These are phyloP conservation scores for Fragum whitleyi DNA, from an alignment of 2,888 invertebrate genomes.

Conservation along the genomic window DNA sequence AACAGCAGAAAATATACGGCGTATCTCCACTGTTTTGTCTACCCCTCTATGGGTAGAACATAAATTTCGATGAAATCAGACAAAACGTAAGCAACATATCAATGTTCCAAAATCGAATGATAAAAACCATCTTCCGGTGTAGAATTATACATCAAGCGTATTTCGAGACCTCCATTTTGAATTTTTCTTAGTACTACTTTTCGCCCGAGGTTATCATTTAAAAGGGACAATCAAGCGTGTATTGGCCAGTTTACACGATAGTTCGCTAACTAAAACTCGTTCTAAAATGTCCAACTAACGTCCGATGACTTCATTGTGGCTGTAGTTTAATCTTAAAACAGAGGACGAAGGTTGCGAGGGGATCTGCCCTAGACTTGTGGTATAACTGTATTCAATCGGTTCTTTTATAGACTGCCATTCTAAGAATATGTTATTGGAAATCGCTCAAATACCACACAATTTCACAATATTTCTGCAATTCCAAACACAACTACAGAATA, in stretches of 20 bases:
- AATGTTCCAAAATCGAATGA: no score
- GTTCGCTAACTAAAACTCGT: background rate
- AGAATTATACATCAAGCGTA: constrained; percentile 6
- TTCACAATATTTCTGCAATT: background rate
- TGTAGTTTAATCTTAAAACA: background rate
- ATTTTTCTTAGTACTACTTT: constrained; percentile 16
- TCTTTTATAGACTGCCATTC: background rate
- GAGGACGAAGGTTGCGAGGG: background rate
- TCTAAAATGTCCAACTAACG: background rate
- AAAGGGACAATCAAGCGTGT: background rate
- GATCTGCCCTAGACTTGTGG: background rate
- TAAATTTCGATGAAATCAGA: no score
- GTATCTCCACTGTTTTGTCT: no score
- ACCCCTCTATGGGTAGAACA: no score
- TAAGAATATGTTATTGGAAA: background rate
- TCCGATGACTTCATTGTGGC: constrained; percentile 15
- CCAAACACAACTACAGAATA: background rate
- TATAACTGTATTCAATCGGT: background rate
- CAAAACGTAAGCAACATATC: no score
- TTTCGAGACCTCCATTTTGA: constrained; percentile 14
- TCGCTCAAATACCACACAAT: background rate
- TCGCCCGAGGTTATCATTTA: constrained; percentile 2
- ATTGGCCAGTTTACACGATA: background rate
- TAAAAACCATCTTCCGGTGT: background rate
- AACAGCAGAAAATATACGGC: no score